Evolutionary conservation across 2,797 vertebrate genomes (phyloP), one percentile per base, ranked within the genome.

Genomic region (Falco peregrinus): DNA sequence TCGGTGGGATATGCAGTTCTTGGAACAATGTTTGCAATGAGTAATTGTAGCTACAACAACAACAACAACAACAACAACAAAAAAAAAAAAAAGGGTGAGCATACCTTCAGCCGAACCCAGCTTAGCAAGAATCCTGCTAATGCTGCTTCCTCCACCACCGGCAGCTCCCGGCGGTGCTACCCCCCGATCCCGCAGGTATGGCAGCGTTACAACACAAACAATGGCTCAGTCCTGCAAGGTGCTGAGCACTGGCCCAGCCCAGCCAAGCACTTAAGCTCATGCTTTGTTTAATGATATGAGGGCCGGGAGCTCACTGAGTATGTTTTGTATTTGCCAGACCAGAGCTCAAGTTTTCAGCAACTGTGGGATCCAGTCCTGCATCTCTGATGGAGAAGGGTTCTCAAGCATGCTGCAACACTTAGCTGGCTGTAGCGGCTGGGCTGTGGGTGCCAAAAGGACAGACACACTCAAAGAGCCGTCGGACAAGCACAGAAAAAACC

Each of bases 61-160:
- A 89, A 41, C 56, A 56, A 22, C 29, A 13, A 20, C 50, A 64
- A 39, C 29, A 35, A 35, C 35, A 35, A n/a, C n/a, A n/a, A n/a
- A n/a, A n/a, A 35, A 35, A 47, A 20, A 54, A 64, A 39, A 35
- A 41, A 43, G 31, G 82, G 76, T 60, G 76, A 92, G 87, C 87
- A 94, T 37, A 90, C 71, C 73, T 91, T 43, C 11, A 51, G 89
- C 67, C 1, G 24, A 97, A 71, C 60, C 63, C 71, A 87, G 87
- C 71, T 95, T 94, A 96, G 71, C 93, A 91, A 93, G 77, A 97
- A 96, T 88, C 59, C 85, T 88, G 95, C 84, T 87, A 95, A 95
- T 73, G 73, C 85, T 1, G 1, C 87, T 81, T 93, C 89, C 85
- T 84, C 31, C 69, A 24, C 26, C 0, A 1, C 65, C 3, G 2